phyloP scores from a whole-genome alignment of 2,113 vertebrate genomes.

The Polyodon spathula region DNA sequence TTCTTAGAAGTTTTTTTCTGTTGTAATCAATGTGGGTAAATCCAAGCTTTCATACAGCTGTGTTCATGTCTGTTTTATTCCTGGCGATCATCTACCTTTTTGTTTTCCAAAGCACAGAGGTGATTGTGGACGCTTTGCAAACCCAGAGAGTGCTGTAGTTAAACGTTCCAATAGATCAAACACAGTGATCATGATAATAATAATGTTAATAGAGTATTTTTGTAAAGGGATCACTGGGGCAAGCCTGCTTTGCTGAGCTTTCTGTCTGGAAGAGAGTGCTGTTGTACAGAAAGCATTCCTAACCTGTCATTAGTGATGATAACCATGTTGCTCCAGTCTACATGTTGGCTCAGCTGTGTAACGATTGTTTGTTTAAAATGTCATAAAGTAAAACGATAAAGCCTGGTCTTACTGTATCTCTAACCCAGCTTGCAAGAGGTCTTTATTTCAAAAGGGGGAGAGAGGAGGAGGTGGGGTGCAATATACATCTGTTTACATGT shows the following conservation, averaged over 20 bases:
- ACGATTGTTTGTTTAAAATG: too few species aligned
- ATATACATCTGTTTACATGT: neutral
- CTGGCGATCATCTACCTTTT: conserved; percentile 12
- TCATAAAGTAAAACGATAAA: too few species aligned
- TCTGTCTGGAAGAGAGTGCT: neutral
- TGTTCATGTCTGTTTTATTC: conserved; percentile 13
- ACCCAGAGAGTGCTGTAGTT: conserved; percentile 34
- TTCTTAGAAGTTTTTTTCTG: neutral
- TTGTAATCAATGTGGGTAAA: conserved; percentile 23
- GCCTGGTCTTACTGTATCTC: too few species aligned
- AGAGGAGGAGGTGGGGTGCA: too few species aligned
- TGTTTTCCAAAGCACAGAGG: conserved; percentile 28
- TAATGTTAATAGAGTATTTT: conserved; percentile 48
- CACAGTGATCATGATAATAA: conserved; percentile 32
- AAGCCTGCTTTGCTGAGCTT: neutral
- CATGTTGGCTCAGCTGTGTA: too few species aligned
- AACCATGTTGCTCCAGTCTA: too few species aligned
- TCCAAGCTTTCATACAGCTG: neutral
- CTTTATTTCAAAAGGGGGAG: too few species aligned
- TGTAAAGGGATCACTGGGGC: neutral
- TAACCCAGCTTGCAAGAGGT: too few species aligned
- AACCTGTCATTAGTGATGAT: too few species aligned
- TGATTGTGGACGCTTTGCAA: conserved; percentile 47
- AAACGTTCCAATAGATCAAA: conserved; percentile 43
- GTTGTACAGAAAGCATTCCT: too few species aligned